These are phyloP conservation scores for Listrodromus nycthemerus DNA, from an alignment of 2,888 invertebrate genomes.

Conservation along the genomic window DNA sequence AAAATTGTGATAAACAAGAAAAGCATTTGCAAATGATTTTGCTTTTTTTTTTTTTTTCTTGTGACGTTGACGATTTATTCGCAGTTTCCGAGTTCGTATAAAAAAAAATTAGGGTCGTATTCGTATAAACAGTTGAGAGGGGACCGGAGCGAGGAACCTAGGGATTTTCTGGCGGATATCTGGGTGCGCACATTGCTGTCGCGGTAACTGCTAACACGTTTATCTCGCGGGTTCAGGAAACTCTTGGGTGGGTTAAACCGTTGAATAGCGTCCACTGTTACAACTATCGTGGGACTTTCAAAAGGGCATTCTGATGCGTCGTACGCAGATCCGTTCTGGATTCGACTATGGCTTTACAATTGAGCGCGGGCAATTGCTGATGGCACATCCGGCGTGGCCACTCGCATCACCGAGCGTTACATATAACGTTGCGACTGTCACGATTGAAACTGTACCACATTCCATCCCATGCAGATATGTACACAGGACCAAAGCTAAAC, in stretches of 20 bases:
- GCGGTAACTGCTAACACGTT: slow-evolving; percentile 70
- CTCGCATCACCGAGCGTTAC: neutral
- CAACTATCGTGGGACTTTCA: slow-evolving; percentile 17
- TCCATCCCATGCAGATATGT: neutral
- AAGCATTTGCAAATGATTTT: neutral
- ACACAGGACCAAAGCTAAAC: neutral
- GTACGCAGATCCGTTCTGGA: slow-evolving; percentile 18
- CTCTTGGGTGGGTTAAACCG: neutral
- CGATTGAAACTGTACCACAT: neutral
- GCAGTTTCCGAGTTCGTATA: neutral
- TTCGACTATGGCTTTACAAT: neutral
- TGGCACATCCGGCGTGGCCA: slow-evolving; percentile 15
- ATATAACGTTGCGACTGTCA: neutral
- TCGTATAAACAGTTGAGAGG: neutral
- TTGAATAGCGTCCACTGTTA: slow-evolving; percentile 3
- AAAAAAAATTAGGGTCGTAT: too few species aligned
- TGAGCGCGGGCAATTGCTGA: neutral
- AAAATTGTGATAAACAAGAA: too few species aligned
- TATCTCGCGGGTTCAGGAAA: slow-evolving; percentile 4
- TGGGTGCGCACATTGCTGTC: slow-evolving; percentile 74
- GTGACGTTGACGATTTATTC: neutral
- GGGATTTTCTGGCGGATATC: slow-evolving; percentile 73
- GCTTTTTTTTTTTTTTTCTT: neutral
- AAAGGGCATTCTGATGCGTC: slow-evolving; percentile 17
- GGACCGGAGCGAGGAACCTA: slow-evolving; percentile 68